Percentiles rank a stretch among this genome's conserved stretches.
Evolutionary conservation across 2,888 invertebrate genomes (phyloP).

Genomic region (Psylliodes chrysocephalus): DNA sequence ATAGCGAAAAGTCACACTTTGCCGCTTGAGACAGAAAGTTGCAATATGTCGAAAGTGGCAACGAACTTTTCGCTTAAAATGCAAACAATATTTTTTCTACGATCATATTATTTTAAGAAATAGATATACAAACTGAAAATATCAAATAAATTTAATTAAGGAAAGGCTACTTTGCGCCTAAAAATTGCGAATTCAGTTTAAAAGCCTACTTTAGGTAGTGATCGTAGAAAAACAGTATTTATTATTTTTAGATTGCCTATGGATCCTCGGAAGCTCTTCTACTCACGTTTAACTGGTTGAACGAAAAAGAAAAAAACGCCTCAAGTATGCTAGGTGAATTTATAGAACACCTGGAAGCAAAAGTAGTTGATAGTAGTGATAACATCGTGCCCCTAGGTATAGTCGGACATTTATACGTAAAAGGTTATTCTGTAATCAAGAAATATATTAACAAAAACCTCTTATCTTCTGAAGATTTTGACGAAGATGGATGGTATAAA

Average conservation of each 20-base stretch:
- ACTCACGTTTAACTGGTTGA: conserved; percentile 67
- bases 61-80: too few species aligned
- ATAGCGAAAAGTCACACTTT: too few species aligned
- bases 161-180: too few species aligned
- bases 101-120: too few species aligned
- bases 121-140: too few species aligned
- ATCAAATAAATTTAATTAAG: too few species aligned
- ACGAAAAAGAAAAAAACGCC: conserved; percentile 62
- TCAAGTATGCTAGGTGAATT: conserved; percentile 68
- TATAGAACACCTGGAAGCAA: conserved; percentile 69
- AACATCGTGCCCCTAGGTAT: conserved; percentile 75
- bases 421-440: conserved; percentile 83
- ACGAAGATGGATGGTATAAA: conserved; percentile 79
- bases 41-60: too few species aligned
- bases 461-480: conserved; percentile 75
- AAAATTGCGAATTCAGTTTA: too few species aligned
- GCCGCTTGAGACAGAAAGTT: too few species aligned
- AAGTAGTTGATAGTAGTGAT: conserved; percentile 74
- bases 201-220: too few species aligned
- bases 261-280: conserved; percentile 71
- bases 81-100: too few species aligned
- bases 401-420: conserved; percentile 79
- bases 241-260: conserved; percentile 68
- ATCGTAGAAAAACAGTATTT: too few species aligned
- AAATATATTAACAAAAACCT: conserved; percentile 85